Base-by-base conservation (phyloP, 2,888 invertebrate species). In the Lepidocyrtoides sp. region DNA sequence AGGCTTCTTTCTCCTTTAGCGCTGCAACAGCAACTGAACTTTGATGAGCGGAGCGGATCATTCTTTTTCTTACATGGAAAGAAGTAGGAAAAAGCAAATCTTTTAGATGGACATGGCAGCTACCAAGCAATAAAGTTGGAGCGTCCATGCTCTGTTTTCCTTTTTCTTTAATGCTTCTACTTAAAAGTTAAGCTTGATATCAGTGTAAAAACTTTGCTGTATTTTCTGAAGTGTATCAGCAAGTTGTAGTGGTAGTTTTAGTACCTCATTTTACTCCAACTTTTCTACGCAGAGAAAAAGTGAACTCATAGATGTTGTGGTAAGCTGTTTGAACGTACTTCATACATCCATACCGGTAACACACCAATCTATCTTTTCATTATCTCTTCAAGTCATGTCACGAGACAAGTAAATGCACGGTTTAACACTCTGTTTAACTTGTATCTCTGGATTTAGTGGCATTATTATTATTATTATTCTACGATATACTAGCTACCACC, bases 361-460 rank as follows among this genome's bases (percentile, higher is more conserved):
- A n/a, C 20, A 81, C 69, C 88, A 82, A 81, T 88, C 88, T 88
- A 88, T 88, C 88, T 88, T 88, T 88, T 88, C 88, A 88, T 88
- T 88, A 88, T 88, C 88, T 88, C 88, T 32, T 75, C 79, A 87
- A 81, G 88, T 69, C 66, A 79, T 87, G 88, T 88, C 81, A 88
- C 77, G 7, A 77, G 79, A 77, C 86, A 86, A 88, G 87, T 7
- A 82, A 63, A 89, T 54, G 75, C 23, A 83, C 26, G 89, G 83
- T 75, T 89, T 89, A 82, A 89, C 88, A 89, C 81, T 69, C 54
- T 89, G 83, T 60, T 89, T 75, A 72, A 66, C 69, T 82, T 81
- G 72, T 83, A 60, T 83, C 82, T 89, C 82, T 63, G 48, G 83
- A 51, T 79, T 90, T 84, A 51, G 77, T 90, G 32, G 44, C 23